Evolutionary conservation across 2,113 vertebrate species (phyloP).

Genomic region (Pogonocichla stellata): DNA sequence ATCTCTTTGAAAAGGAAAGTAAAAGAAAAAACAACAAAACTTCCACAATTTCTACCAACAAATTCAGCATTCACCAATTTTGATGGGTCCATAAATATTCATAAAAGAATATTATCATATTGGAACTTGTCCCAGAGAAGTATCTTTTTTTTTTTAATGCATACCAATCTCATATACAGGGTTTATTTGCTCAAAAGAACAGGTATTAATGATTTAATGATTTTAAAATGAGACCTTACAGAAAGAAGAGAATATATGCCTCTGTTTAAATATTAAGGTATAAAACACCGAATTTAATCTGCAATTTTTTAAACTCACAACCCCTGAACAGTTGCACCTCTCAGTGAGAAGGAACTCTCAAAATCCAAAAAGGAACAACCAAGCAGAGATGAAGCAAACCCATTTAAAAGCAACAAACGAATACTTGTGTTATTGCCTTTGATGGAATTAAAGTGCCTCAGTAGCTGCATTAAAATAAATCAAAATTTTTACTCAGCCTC

Average conservation of each 20-base stretch:
- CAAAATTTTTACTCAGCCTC: neutral
- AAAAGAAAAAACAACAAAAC: neutral
- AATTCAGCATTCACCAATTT: neutral
- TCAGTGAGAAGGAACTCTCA: neutral
- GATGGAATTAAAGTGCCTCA: slow-evolving; percentile 1
- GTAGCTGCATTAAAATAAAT: slow-evolving; percentile 12
- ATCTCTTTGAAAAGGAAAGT: neutral
- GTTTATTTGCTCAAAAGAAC: slow-evolving; percentile 13
- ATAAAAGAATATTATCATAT: neutral
- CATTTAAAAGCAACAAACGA: neutral
- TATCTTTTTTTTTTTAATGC: neutral
- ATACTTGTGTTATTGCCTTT: neutral
- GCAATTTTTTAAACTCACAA: neutral
- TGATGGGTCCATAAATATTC: slow-evolving; percentile 40
- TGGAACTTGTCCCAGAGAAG: slow-evolving; percentile 1
- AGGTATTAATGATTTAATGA: slow-evolving; percentile 41
- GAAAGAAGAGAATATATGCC: neutral
- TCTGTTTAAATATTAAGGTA: slow-evolving; percentile 7
- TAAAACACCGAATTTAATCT: neutral
- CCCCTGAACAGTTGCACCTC: neutral
- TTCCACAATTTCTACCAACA: neutral
- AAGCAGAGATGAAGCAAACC: neutral
- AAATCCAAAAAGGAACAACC: neutral
- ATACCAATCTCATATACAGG: neutral
- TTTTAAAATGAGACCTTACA: neutral